phyloP scores from a whole-genome alignment of 2,113 vertebrate genomes.

The Nothocercus julius region DNA sequence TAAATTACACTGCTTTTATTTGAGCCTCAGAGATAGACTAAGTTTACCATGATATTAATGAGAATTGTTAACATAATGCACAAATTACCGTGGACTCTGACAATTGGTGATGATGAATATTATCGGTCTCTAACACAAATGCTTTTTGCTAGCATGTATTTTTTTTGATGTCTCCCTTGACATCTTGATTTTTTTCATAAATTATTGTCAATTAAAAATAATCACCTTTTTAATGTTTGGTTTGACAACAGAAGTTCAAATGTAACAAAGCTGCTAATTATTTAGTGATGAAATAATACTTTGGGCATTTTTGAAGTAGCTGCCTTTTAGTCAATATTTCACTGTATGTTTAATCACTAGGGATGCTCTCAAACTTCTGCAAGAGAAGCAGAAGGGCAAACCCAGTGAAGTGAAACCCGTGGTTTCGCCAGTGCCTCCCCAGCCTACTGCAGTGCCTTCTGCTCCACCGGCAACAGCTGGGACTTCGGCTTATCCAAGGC shows the following conservation, averaged over 20 bases:
- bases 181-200: background rate
- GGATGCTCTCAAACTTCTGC: constrained; percentile 90
- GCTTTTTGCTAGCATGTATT: background rate
- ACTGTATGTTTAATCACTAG: constrained; percentile 71
- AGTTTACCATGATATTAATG: background rate
- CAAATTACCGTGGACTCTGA: background rate
- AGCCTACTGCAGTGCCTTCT: constrained; percentile 33
- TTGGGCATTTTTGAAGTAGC: background rate
- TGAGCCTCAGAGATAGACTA: background rate
- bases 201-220: background rate
- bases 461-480: background rate
- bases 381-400: constrained; percentile 73
- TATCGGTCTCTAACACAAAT: background rate
- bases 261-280: background rate
- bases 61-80: background rate
- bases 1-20: background rate
- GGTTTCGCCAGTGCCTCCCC: constrained; percentile 22
- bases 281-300: background rate
- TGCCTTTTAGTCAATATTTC: background rate
- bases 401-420: constrained; percentile 32
- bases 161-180: background rate
- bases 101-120: background rate
- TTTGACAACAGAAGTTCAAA: background rate
- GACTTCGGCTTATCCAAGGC: constrained; percentile 74
- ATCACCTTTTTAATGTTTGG: background rate